Evolutionary conservation across 2,888 invertebrate species (phyloP).

Genomic region (Keiferia lycopersicella): DNA sequence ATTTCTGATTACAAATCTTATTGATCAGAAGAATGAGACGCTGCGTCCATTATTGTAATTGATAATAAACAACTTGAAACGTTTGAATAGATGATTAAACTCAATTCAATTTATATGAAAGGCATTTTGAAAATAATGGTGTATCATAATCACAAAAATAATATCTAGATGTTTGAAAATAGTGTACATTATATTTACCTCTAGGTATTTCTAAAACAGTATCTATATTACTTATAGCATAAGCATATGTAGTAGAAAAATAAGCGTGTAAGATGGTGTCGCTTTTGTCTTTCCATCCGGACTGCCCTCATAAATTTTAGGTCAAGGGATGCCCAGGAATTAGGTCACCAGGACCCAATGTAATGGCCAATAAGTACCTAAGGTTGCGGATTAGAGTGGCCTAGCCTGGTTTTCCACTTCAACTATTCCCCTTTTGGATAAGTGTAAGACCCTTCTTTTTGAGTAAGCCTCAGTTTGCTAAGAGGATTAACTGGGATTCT

Average conservation of each 20-base stretch:
- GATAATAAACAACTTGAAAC: too few relatives aligned
- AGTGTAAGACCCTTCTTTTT: not conserved
- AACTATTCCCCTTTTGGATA: conserved; percentile 6
- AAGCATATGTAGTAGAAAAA: not conserved
- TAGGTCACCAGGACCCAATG: conserved; percentile 16
- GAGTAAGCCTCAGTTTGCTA: not conserved
- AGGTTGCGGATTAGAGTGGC: conserved; percentile 11
- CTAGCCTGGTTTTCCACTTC: conserved; percentile 19
- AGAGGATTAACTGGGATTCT: not conserved
- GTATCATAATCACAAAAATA: too few relatives aligned
- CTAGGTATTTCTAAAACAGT: too few relatives aligned
- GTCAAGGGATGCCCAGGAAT: conserved; percentile 22
- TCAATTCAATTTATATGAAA: too few relatives aligned
- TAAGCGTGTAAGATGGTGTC: not conserved
- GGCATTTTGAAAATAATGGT: too few relatives aligned
- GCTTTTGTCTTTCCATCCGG: not conserved
- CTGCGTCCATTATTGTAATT: too few relatives aligned
- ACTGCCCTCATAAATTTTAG: conserved; percentile 3
- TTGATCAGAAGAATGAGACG: too few relatives aligned
- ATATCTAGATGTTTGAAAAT: too few relatives aligned
- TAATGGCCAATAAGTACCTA: conserved; percentile 17
- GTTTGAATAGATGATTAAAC: too few relatives aligned
- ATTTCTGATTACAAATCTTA: too few relatives aligned
- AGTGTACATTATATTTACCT: too few relatives aligned
- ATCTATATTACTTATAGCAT: too few relatives aligned